These are phyloP conservation scores for Lordiphosa mommai DNA, from an alignment of 1,140 invertebrate genomes.

Conservation along the genomic window DNA sequence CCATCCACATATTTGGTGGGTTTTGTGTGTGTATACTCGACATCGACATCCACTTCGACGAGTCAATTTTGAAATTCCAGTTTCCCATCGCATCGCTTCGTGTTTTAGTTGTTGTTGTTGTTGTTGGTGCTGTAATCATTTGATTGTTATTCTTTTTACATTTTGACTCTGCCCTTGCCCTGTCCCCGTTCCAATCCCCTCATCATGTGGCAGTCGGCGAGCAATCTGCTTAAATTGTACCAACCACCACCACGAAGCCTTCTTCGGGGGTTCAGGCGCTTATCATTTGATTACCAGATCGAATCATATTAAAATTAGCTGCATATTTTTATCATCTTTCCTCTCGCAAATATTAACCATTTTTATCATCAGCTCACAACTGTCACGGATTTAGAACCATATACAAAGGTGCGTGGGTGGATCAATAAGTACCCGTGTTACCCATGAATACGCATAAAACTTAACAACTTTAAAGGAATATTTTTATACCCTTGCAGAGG, in stretches of 20 bases:
- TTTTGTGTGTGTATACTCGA: constrained; percentile 10
- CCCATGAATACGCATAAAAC: too few relatives aligned
- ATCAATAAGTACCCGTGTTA: too few relatives aligned
- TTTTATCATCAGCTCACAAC: constrained; percentile 41
- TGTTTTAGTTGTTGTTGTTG: constrained; percentile 13
- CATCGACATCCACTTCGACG: constrained; percentile 29
- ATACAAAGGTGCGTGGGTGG: too few relatives aligned
- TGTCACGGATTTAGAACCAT: constrained; percentile 13
- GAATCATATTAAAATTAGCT: constrained; percentile 70
- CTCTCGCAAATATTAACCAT: constrained; percentile 11
- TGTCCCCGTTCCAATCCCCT: constrained; percentile 16
- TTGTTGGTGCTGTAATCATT: constrained; percentile 51
- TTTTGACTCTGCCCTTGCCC: constrained; percentile 26
- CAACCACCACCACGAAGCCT: not conserved
- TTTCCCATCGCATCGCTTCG: constrained; percentile 58
- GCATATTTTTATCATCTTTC: constrained; percentile 34
- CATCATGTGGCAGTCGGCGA: not conserved
- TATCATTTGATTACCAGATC: constrained; percentile 72
- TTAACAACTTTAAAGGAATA: too few relatives aligned
- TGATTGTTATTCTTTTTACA: constrained; percentile 72
- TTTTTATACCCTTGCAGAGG: too few relatives aligned
- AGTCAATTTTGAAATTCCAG: constrained; percentile 67
- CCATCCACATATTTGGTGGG: constrained; percentile 8
- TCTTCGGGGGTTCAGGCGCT: constrained; percentile 34
- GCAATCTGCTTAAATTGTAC: not conserved